These are phyloP conservation scores for Sander lucioperca DNA, from an alignment of 2,113 vertebrate genomes.

Conservation along the genomic window DNA sequence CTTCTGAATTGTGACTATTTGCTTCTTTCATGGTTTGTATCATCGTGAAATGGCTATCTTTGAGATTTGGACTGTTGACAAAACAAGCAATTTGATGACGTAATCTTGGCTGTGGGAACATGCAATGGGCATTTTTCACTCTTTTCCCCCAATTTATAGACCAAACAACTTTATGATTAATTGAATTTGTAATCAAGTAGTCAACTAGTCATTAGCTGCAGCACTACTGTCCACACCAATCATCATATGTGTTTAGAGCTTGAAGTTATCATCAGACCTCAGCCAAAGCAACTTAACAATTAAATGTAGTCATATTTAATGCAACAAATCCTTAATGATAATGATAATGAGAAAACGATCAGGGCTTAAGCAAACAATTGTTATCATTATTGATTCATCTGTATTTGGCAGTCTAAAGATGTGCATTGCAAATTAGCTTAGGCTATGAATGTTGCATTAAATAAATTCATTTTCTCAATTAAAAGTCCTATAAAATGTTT, in stretches of 20 bases:
- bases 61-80: background rate
- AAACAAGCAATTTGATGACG: background rate
- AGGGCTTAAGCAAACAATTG: background rate
- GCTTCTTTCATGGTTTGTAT: background rate
- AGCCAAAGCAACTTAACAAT: background rate
- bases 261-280: no score
- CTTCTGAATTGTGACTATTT: background rate
- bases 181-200: background rate
- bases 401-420: no score
- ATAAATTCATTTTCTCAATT: background rate
- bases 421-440: no score
- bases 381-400: no score
- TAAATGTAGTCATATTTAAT: background rate
- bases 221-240: background rate
- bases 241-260: no score
- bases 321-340: background rate
- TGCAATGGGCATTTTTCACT: background rate
- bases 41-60: background rate
- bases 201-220: background rate
- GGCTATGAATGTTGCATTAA: no score
- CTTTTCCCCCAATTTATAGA: background rate
- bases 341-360: background rate
- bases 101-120: background rate
- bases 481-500: background rate
- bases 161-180: background rate